Base-by-base conservation (phyloP, 2,888 invertebrate species). In the Caenorhabditis virilis region DNA sequence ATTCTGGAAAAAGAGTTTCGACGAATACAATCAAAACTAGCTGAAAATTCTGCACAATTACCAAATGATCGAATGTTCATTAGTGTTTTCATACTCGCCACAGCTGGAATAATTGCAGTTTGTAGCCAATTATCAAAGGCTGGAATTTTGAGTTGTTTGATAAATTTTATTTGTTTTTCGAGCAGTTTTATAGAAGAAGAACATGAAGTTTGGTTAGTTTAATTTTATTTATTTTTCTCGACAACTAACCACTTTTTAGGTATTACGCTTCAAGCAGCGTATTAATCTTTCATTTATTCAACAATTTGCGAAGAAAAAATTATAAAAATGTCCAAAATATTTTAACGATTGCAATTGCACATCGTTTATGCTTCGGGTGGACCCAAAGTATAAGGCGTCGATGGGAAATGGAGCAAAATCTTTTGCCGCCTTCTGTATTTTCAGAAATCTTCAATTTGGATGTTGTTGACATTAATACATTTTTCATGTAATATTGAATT, bases 141-240 rank as follows among this genome's bases (percentile, higher is more conserved):
- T n/a, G n/a, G n/a, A n/a, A n/a, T n/a, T n/a, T n/a, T n/a, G n/a
- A n/a, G n/a, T n/a, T n/a, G n/a, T n/a, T n/a, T 49, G 0, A 2
- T 64, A 4, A 64, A 58, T 27, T 5, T 64, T 1, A 48, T 39
- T 16, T 59, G 36, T 49, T 74, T 78, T 42, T 60, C 80, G 0
- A 77, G 77, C 16, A 77, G 77, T 57, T 66, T 74, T 26, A 70
- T 76, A 20, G 80, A 80, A 54, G 78, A 80, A 54, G 80, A 80
- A 49, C 78, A 79, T 38, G 79, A 78, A 33, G 49, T 78, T 11
- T 80, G 79, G 79, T 80, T 48, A n/a, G n/a, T n/a, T n/a, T n/a
- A n/a, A n/a, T n/a, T n/a, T n/a, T n/a, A n/a, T n/a, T n/a, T n/a
- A n/a, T n/a, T n/a, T n/a, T n/a, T n/a, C n/a, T n/a, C n/a, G n/a